Conservation (phyloP, 2,113 vertebrate genomes). For the Poecile atricapillus region DNA sequence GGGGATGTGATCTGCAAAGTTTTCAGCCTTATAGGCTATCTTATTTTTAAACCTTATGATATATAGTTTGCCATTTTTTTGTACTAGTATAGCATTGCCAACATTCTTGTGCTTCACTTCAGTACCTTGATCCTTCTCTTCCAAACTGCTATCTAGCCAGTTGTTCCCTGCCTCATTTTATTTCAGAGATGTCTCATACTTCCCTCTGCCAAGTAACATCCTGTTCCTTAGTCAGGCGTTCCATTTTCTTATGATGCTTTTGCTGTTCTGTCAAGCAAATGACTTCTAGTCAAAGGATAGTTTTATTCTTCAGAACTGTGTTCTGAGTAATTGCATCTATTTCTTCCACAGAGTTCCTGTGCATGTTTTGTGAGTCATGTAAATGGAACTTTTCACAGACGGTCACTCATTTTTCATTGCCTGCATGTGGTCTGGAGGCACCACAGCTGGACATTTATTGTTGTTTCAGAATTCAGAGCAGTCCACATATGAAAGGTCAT, state of each 20-base stretch:
- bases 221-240: background rate
- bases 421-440: background rate
- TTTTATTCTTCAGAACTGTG: background rate
- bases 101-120: background rate
- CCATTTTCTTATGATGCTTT: background rate
- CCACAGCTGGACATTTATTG: background rate
- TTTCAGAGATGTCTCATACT: background rate
- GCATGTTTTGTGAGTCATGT: background rate
- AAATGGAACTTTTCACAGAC: background rate
- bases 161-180: background rate
- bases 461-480: background rate
- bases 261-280: background rate
- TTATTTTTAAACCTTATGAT: background rate
- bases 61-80: accelerated
- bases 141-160: background rate
- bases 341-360: background rate
- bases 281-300: background rate
- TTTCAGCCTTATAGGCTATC: background rate
- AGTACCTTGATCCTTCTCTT: background rate
- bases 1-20: background rate
- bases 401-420: background rate
- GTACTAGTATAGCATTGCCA: accelerated
- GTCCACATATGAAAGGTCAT: accelerated
- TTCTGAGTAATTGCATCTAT: background rate
- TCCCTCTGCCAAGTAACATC: background rate